Conservation (phyloP, 2,113 vertebrate genomes). For the Hiodon tergisus region DNA sequence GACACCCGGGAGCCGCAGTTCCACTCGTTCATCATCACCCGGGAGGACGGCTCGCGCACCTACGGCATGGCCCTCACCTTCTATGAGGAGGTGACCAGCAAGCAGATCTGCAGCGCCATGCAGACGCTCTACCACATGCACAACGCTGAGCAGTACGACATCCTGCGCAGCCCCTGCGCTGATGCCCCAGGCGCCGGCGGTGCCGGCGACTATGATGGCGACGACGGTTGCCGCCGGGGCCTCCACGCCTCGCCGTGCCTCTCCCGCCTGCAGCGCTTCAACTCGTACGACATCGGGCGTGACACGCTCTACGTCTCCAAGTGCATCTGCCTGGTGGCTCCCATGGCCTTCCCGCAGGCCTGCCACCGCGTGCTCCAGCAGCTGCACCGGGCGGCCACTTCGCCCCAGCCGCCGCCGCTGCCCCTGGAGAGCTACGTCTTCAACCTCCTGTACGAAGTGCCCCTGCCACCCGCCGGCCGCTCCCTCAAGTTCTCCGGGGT, state of each 20-base stretch:
- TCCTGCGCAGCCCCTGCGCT: constrained; percentile 68
- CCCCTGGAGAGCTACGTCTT: constrained; percentile 97
- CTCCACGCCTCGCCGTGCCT: constrained; percentile 74
- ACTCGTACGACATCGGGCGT: constrained; percentile 95
- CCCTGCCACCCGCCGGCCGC: constrained; percentile 84
- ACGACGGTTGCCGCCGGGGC: no score
- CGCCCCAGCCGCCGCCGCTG: constrained; percentile 85
- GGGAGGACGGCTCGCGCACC: constrained; percentile 95
- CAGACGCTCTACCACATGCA: constrained; percentile 99
- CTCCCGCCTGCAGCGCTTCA: constrained; percentile 90
- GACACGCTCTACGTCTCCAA: constrained; percentile 96
- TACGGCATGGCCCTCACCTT: constrained; percentile 97
- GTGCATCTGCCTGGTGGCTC: constrained; percentile 94
- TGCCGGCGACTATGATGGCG: no score
- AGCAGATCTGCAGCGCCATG: constrained; percentile 99
- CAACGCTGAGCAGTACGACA: constrained; percentile 94
- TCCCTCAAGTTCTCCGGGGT: constrained; percentile 95
- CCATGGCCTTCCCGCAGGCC: constrained; percentile 94
- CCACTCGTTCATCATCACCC: constrained; percentile 96
- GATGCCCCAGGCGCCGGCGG: constrained; percentile 30
- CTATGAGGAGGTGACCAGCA: constrained; percentile 97
- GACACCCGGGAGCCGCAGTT: constrained; percentile 87
- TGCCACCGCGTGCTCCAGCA: constrained; percentile 87
- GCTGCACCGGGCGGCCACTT: constrained; percentile 89
- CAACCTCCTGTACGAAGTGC: constrained; percentile 96